Base-by-base conservation (phyloP, 2,888 invertebrate species). In the Cheiracanthium punctorium region DNA sequence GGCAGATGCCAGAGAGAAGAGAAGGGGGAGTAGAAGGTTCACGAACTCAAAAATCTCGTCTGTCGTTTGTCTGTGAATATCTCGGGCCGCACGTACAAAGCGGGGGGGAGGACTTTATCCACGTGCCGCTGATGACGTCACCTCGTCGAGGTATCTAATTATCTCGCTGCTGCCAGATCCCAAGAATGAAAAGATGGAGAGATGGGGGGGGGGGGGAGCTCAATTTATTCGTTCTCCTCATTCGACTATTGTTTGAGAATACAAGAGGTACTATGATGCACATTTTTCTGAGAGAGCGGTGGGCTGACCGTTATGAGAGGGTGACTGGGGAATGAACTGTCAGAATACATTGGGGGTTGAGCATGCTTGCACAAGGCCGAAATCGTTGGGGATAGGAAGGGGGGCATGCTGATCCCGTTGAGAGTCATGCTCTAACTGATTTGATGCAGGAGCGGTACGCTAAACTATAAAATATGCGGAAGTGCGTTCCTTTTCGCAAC, bases 101-200 rank as follows among this genome's bases (percentile, higher is more conserved):
- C 1, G 24, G 58, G 4, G 58, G 58, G 58, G n/a, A n/a, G 24
- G 58, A 17, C 24, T 37, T 5, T 24, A 58, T 58, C 58, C 58
- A 58, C 58, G 58, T 58, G 58, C 24, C 58, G 58, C 24, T 58
- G 24, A 24, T 58, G 58, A 58, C 58, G 58, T 58, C 58, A 58
- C 58, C 24, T 58, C 20, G 58, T 24, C 58, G 58, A 58, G 58
- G 58, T 58, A 58, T 58, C 58, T 58, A 58, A 58, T 58, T 58
- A 58, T 58, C 58, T 58, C 24, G 58, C 58, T 7, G 58, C 24
- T 58, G 58, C 58, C 58, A 58, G 58, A 58, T 58, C 58, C 24
- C 20, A 7, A 7, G 58, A 17, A 20, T 24, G 20, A 20, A 58
- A 58, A 58, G 37, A 37, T 37, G 37, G n/a, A n/a, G n/a, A n/a